Base-by-base conservation (phyloP, 2,113 vertebrate species). In the Cynopterus brachyotis region DNA sequence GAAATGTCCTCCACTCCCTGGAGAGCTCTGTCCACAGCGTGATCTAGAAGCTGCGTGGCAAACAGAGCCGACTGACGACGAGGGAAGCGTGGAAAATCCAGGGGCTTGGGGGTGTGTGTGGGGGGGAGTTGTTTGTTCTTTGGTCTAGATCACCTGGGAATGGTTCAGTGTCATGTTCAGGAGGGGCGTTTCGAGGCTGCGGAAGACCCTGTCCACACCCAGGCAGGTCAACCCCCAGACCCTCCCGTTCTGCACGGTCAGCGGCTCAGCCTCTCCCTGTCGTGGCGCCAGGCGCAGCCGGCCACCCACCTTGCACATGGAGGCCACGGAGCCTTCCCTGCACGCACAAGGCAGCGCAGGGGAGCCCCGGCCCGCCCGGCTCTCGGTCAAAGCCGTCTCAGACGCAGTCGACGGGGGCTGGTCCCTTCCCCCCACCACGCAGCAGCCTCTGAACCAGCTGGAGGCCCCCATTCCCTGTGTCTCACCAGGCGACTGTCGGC, bases 201-300 rank as follows among this genome's bases (percentile, higher is more conserved):
- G 22, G 57, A 5, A 50, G 50, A 50, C 3, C 50, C 50, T 50
- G 50, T 50, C 50, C 50, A 50, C 2, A 16, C 50, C 50, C 50
- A 50, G 50, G 13, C 50, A 50, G 50, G 50, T 50, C 50, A 50
- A 42, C 3, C 13, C 50, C 50, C 50, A 3, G 15, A 3, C 50
- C 15, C 15, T 15, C 3, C 13, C 50, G 15, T 50, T 50, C 50
- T 50, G 3, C 50, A 50, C 15, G 15, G 15, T 15, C 50, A 16
- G 50, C 15, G 50, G 50, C 50, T 50, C 50, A 50, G 50, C 50
- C 50, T 50, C 22, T 22, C 55, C 26, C 59, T 60, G 59, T 60
- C 9, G 3, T 1, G 40, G 35, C 1, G 1, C 9, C 17, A 1
- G 37, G n/a, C 50, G 8, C 40, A 24, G 59, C 1, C 0, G 19